phyloP scores from a whole-genome alignment of 2,113 vertebrate genomes.

The Myanophis thanlyinensis region DNA sequence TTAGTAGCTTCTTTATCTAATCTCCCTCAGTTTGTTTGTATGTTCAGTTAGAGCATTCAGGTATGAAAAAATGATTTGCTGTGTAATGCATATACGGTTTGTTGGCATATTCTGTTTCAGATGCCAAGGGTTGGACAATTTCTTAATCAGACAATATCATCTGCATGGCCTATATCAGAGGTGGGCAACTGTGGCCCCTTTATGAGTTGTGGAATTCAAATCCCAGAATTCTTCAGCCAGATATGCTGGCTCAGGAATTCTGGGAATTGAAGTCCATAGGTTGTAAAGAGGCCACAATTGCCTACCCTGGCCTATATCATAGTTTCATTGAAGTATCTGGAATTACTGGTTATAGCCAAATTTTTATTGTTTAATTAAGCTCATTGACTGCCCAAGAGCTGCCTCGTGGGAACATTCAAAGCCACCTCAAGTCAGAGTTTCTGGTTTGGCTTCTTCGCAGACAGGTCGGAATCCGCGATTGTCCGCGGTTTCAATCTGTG shows the following conservation, averaged over 20 bases:
- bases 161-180: too few relatives aligned
- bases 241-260: too few relatives aligned
- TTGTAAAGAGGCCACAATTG: too few relatives aligned
- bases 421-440: background rate
- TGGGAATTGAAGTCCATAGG: too few relatives aligned
- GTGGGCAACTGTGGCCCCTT: too few relatives aligned
- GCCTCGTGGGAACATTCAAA: background rate
- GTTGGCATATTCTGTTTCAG: background rate
- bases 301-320: background rate
- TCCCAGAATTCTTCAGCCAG: too few relatives aligned
- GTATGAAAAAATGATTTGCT: background rate
- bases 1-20: background rate
- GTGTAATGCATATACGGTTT: background rate
- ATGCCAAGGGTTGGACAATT: background rate
- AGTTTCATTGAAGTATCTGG: background rate
- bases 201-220: too few relatives aligned
- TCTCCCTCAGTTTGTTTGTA: background rate
- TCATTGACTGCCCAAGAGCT: background rate
- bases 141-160: background rate
- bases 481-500: too few relatives aligned
- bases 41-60: slow-evolving; percentile 1
- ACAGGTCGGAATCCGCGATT: too few relatives aligned
- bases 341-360: background rate
- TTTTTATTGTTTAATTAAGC: too few relatives aligned
- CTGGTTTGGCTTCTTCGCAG: too few relatives aligned